These are phyloP conservation scores for Aptenodytes patagonicus DNA, from an alignment of 2,113 vertebrate species.

Conservation along the genomic window DNA sequence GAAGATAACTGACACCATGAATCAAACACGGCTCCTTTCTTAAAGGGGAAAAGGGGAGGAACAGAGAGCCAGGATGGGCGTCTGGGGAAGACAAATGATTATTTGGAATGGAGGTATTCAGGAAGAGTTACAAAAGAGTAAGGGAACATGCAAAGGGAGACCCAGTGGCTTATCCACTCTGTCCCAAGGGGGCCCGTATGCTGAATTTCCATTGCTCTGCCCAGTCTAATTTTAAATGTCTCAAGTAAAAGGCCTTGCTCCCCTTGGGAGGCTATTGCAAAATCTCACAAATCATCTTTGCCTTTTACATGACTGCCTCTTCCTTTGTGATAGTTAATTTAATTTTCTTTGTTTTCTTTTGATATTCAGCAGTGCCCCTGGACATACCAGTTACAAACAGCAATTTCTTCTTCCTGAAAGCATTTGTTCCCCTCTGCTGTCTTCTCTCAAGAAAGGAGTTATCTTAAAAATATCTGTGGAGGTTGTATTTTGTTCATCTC, in stretches of 20 bases:
- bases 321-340: constrained; percentile 20
- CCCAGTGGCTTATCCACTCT: neutral
- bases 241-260: constrained; percentile 34
- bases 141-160: constrained; percentile 22
- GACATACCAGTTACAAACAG: neutral
- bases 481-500: neutral
- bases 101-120: constrained; percentile 24
- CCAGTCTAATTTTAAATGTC: constrained; percentile 51
- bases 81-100: constrained; percentile 18
- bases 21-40: constrained; percentile 42
- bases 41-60: constrained; percentile 9
- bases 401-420: neutral
- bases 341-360: constrained; percentile 18
- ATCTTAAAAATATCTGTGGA: neutral
- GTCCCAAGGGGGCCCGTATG: neutral
- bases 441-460: constrained; percentile 7
- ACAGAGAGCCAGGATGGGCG: neutral
- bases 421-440: neutral
- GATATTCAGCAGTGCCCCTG: constrained; percentile 9
- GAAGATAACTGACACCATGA: constrained; percentile 64
- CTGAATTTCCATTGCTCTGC: constrained; percentile 50
- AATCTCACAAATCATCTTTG: constrained; percentile 47
- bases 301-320: constrained; percentile 19
- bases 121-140: constrained; percentile 45
- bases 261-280: constrained; percentile 10